Evolutionary conservation across 2,888 invertebrate genomes (phyloP).

Genomic region (Altica lythri): DNA sequence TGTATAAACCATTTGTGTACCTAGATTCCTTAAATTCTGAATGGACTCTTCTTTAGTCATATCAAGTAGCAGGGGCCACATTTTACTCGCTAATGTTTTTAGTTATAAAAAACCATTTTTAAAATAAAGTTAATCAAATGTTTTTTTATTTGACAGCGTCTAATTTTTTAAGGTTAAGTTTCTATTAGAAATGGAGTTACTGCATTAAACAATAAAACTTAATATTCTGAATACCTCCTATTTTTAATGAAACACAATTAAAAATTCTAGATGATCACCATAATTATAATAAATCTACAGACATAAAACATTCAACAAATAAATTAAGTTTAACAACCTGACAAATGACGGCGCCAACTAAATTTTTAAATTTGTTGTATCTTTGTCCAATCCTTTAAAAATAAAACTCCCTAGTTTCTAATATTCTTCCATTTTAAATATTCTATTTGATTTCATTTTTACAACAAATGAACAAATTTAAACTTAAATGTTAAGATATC

Average conservation of each 20-base stretch:
- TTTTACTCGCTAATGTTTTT: conserved; percentile 43
- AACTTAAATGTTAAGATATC: no score
- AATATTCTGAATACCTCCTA: neutral
- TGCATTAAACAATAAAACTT: neutral
- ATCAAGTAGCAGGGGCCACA: conserved; percentile 77
- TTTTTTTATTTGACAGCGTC: conserved; percentile 42
- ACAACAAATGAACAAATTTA: no score
- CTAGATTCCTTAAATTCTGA: conserved; percentile 83
- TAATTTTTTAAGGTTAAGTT: conserved; percentile 46
- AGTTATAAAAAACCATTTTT: conserved; percentile 37
- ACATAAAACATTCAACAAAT: conserved; percentile 28
- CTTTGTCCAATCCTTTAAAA: no score
- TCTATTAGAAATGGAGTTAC: neutral
- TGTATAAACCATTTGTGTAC: conserved; percentile 57
- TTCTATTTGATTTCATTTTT: no score
- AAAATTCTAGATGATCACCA: conserved; percentile 1
- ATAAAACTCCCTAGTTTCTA: no score
- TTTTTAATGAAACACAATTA: conserved; percentile 3
- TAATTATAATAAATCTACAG: conserved; percentile 23
- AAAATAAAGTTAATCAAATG: conserved; percentile 25
- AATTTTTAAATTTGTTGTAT: conserved; percentile 36
- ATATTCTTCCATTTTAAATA: no score
- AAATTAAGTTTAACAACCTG: conserved; percentile 40
- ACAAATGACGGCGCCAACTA: conserved; percentile 40
- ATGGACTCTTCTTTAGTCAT: conserved; percentile 89